A percentile compares a stretch with the other conserved stretches of the same genome.
These are phyloP conservation scores for Chloropsis hardwickii DNA, from an alignment of 2,113 vertebrate species.

Conservation along the genomic window DNA sequence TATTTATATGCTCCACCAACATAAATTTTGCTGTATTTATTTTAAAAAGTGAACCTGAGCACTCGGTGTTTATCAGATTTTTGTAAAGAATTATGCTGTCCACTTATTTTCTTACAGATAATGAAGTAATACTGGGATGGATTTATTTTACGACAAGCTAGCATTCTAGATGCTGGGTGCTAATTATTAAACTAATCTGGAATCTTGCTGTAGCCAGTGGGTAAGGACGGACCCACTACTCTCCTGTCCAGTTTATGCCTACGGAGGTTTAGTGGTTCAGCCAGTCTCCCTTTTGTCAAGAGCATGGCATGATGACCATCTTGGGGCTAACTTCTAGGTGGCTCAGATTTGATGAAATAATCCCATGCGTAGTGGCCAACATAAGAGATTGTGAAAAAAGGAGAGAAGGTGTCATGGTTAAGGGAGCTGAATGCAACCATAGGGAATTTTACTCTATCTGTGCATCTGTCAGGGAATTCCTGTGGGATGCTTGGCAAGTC, in stretches of 20 bases:
- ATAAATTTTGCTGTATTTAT: neutral
- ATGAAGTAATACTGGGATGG: neutral
- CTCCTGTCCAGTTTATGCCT: neutral
- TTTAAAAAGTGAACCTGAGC: neutral
- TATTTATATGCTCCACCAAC: neutral
- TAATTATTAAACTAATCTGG: neutral
- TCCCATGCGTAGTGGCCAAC: neutral
- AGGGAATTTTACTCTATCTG: constrained; percentile 55
- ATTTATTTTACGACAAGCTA: neutral
- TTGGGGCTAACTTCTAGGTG: neutral
- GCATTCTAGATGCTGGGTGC: neutral
- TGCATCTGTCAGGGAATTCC: constrained; percentile 63
- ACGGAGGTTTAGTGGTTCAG: neutral
- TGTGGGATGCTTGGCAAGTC: constrained; percentile 43
- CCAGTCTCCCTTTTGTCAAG: neutral
- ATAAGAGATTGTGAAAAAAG: neutral
- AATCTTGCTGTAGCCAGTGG: neutral
- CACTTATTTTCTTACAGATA: neutral
- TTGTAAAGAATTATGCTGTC: neutral
- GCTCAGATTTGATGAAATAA: constrained; percentile 28
- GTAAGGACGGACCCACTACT: neutral
- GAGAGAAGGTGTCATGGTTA: constrained; percentile 58
- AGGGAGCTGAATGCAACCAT: constrained; percentile 36
- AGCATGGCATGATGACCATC: neutral
- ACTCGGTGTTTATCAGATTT: neutral